A percentile compares a stretch with the other conserved stretches of the same genome.
Conservation (phyloP, 2,113 vertebrate species). For the Brachyhypopomus gauderio region DNA sequence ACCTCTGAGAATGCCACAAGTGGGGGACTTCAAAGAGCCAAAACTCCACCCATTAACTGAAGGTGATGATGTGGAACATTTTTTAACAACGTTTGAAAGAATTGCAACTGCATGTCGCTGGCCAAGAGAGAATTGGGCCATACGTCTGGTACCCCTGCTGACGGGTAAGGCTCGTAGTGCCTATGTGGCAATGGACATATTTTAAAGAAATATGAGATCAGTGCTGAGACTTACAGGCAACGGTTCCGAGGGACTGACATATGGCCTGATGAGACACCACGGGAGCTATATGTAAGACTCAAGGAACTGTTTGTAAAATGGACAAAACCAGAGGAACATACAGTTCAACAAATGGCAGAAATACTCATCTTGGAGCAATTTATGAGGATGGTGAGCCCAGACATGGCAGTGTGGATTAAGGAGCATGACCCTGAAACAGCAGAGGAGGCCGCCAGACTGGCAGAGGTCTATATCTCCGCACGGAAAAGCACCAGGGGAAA, state of each 20-base stretch:
- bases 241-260: conserved; percentile 9
- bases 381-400: conserved; percentile 12
- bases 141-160: conserved; percentile 31
- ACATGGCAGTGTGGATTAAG: conserved; percentile 3
- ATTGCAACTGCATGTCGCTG: conserved; percentile 20
- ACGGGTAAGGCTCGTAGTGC: conserved; percentile 23
- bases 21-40: too few relatives aligned
- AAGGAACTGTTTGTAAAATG: conserved; percentile 21
- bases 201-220: conserved; percentile 33
- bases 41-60: too few relatives aligned
- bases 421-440: conserved; percentile 2
- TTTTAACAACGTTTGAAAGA: conserved; percentile 34
- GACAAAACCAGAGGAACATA: neutral
- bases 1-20: too few relatives aligned
- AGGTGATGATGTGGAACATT: neutral
- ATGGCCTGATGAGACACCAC: conserved; percentile 21
- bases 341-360: conserved; percentile 16
- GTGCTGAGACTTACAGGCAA: conserved; percentile 21
- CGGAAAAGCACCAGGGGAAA: neutral
- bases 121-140: conserved; percentile 27
- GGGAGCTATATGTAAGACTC: conserved; percentile 22
- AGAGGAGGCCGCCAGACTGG: neutral
- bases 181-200: conserved; percentile 18
- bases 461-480: neutral
- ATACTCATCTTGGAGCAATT: neutral